Evolutionary conservation across 2,797 vertebrate species (phyloP), one percentile per base, ranked within the genome.

Genomic region (Thripadectes ignobilis): DNA sequence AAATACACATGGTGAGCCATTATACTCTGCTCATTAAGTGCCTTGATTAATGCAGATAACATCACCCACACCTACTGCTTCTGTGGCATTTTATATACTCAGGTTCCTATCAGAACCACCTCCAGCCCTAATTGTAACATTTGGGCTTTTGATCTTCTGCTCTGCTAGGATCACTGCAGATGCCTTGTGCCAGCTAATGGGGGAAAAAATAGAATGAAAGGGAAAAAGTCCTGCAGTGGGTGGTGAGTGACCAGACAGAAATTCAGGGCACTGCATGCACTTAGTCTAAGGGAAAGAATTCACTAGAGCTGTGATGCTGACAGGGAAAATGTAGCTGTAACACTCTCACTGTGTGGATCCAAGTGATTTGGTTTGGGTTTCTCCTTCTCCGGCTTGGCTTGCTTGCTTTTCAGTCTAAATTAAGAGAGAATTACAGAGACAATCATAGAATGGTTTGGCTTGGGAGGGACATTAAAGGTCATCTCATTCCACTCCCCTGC

Each of bases 51-150:
- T n/a, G 55, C 67, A 92, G 92, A 89, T 82, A 88, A 91, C 36
- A 91, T 93, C 92, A 91, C 67, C 71, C 78, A 81, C 92, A 87
- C 71, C 81, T 81, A 38, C 41, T 57, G 78, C 61, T 94, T 85
- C 88, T 61, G 62, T 87, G 75, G 82, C 61, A 54, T 87, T 92
- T 82, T 61, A 32, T 45, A 65, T 69, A 41, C 58, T 39, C 46
- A 8, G 67, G 32, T 85, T 85, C 39, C 30, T 39, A 79, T 85
- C 82, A 46, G 61, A 89, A 81, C 78, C 85, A 72, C 38, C 88
- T 78, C 51, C 38, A 68, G 54, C 45, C 39, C 51, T 85, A 82
- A 76, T 79, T 57, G 75, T 66, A 86, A 66, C 36, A 29, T 54
- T 93, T 38, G 66, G 61, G 65, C 63, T 85, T 87, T 91, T 89